These are phyloP conservation scores for Octopus sinensis DNA, from an alignment of 1,140 invertebrate species.

Conservation along the genomic window DNA sequence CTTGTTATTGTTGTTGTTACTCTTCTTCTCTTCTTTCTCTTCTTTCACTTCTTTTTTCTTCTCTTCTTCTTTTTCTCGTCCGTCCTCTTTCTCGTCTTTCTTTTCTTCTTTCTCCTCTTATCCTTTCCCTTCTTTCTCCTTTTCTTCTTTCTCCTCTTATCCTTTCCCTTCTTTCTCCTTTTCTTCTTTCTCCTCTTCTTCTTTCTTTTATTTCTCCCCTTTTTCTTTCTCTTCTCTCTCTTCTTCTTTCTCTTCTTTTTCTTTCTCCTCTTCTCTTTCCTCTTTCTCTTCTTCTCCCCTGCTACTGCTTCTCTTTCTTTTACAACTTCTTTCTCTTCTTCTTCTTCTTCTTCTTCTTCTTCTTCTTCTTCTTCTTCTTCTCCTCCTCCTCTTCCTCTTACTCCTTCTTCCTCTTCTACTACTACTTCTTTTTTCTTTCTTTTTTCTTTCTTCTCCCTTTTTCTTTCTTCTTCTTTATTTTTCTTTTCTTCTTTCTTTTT, in stretches of 20 bases:
- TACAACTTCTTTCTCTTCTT: background rate
- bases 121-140: background rate
- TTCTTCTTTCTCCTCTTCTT: background rate
- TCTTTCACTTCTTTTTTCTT: background rate
- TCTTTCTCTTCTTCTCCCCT: background rate
- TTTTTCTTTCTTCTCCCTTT: conserved; percentile 10
- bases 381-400: background rate
- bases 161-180: background rate
- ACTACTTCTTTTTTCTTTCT: background rate
- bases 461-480: background rate
- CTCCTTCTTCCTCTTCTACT: background rate
- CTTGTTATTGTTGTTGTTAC: background rate
- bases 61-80: background rate
- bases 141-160: background rate
- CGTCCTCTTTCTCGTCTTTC: background rate
- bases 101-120: background rate
- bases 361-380: background rate
- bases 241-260: background rate
- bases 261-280: background rate
- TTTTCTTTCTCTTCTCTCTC: background rate
- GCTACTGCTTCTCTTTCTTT: background rate
- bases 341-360: background rate
- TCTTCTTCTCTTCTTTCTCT: background rate
- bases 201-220: background rate
- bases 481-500: background rate